Conservation (phyloP, 2,888 invertebrate genomes). For the Linnaemya vulpina region DNA sequence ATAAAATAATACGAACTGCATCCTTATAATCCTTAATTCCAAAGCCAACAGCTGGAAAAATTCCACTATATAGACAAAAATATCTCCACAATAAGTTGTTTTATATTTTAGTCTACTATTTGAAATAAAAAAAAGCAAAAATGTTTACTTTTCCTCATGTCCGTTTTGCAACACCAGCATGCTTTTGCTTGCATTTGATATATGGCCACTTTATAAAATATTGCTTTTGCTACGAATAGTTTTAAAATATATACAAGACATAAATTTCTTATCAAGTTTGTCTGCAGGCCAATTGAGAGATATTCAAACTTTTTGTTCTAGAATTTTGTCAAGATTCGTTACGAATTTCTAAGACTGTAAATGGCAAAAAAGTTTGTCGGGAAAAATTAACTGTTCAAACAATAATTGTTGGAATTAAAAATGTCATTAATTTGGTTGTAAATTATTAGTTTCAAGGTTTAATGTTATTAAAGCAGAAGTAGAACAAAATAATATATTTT, state of each 20-base stretch:
- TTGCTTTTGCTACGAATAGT: background rate
- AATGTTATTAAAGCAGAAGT: no score
- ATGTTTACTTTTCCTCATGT: background rate
- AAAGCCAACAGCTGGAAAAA: background rate
- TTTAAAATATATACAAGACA: slow-evolving; percentile 11
- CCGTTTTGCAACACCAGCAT: background rate
- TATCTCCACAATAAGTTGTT: background rate
- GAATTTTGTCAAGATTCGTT: slow-evolving; percentile 3
- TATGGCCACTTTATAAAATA: background rate
- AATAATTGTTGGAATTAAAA: background rate
- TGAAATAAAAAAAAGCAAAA: no score
- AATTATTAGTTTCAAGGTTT: no score
- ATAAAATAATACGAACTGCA: no score
- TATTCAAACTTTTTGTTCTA: background rate
- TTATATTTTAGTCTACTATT: background rate
- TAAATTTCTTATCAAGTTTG: background rate
- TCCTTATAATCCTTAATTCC: no score
- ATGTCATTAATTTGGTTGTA: background rate
- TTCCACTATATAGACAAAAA: background rate
- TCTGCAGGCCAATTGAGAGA: background rate
- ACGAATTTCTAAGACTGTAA: background rate
- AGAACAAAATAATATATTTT: no score
- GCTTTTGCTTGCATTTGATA: background rate
- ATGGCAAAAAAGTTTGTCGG: background rate
- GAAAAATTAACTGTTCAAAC: background rate